These are phyloP conservation scores for Xyrauchen texanus DNA, from an alignment of 2,113 vertebrate genomes.

Conservation along the genomic window DNA sequence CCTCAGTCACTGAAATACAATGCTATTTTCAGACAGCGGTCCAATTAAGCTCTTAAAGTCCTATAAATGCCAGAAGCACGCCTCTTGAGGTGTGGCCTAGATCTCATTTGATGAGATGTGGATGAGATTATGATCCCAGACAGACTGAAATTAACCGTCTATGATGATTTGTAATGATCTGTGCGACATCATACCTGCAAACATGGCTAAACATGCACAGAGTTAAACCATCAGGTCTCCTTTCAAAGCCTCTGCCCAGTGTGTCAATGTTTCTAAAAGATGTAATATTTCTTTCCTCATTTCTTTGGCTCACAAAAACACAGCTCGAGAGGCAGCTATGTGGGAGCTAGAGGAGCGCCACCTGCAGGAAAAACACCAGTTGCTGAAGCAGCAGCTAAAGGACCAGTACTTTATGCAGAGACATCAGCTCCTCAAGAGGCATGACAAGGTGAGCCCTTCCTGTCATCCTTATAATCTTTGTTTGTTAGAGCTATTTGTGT, in stretches of 20 bases:
- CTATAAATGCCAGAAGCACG: neutral
- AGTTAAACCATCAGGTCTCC: neutral
- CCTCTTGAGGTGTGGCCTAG: constrained; percentile 10
- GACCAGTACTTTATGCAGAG: constrained; percentile 99
- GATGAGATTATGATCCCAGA: neutral
- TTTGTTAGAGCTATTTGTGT: too few species aligned
- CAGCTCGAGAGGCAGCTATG: constrained; percentile 95
- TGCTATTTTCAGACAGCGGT: constrained; percentile 6
- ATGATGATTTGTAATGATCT: neutral
- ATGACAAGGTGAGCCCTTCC: constrained; percentile 85
- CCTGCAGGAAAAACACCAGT: constrained; percentile 97
- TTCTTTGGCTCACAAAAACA: neutral
- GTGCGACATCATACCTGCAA: neutral
- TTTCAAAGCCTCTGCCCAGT: neutral
- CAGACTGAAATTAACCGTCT: neutral
- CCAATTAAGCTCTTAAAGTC: neutral
- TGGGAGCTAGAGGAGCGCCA: constrained; percentile 98
- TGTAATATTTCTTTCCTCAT: neutral
- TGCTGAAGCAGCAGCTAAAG: constrained; percentile 96
- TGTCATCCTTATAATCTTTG: too few species aligned
- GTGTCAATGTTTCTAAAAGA: too few species aligned
- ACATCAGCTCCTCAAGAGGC: constrained; percentile 95
- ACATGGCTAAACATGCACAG: neutral
- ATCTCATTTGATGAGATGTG: constrained; percentile 15
- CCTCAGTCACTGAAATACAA: neutral